Evolutionary conservation across 2,113 vertebrate species (phyloP).

Genomic region (Microcebus griseorufus): DNA sequence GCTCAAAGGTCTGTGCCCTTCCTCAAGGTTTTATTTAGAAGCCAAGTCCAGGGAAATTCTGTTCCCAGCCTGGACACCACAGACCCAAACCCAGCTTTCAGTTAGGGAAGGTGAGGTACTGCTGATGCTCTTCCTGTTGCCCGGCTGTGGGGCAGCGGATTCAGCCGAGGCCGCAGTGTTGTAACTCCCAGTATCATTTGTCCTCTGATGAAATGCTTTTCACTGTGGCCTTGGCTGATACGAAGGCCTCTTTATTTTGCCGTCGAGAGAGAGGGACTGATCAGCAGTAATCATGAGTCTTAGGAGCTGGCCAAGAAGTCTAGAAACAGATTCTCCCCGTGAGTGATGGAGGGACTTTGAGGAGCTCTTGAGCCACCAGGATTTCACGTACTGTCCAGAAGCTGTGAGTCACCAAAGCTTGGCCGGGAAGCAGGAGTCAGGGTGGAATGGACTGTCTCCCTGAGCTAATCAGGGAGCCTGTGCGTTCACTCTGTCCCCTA

Average conservation of each 20-base stretch:
- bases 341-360: background rate
- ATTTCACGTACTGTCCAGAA: background rate
- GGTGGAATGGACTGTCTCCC: background rate
- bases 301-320: background rate
- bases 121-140: fast-evolving
- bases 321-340: fast-evolving
- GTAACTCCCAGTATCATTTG: too few species aligned
- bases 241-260: background rate
- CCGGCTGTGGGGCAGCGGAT: fast-evolving
- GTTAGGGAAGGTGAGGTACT: fast-evolving
- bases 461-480: fast-evolving
- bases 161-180: background rate
- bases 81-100: fast-evolving
- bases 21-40: background rate
- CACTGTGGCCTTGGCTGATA: fast-evolving
- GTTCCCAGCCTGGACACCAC: background rate
- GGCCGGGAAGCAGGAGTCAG: background rate
- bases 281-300: background rate
- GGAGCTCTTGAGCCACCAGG: background rate
- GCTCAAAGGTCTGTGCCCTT: fast-evolving
- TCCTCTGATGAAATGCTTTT: background rate
- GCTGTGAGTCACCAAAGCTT: background rate
- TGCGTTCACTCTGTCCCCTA: fast-evolving
- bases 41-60: fast-evolving
- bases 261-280: background rate